These are phyloP conservation scores for Syrmaticus mikado DNA, from an alignment of 2,113 vertebrate genomes.

Conservation along the genomic window DNA sequence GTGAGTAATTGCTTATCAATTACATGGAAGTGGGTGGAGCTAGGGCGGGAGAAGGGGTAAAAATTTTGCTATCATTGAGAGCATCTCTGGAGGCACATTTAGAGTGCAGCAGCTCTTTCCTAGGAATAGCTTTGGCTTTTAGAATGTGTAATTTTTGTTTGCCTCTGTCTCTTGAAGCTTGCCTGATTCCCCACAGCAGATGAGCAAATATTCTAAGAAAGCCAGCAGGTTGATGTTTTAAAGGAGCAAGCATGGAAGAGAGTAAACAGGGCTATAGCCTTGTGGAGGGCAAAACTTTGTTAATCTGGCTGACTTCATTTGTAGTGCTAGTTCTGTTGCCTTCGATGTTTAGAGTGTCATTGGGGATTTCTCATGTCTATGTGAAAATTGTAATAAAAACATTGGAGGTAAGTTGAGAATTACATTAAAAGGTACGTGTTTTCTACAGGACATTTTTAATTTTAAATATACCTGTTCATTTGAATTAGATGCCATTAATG, in stretches of 20 bases:
- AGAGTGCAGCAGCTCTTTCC: background rate
- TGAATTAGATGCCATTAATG: background rate
- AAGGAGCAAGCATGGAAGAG: slow-evolving; percentile 51
- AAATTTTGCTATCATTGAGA: background rate
- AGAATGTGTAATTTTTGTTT: background rate
- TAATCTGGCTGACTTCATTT: background rate
- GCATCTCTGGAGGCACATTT: background rate
- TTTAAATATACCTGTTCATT: background rate
- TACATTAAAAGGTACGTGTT: background rate
- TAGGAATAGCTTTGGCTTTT: background rate
- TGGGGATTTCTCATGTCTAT: slow-evolving; percentile 56
- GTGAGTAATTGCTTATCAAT: slow-evolving; percentile 30
- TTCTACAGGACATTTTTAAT: background rate
- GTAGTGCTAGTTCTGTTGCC: slow-evolving; percentile 34
- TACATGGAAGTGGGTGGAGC: slow-evolving; percentile 26
- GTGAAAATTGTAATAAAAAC: slow-evolving; percentile 37
- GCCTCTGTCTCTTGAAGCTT: background rate
- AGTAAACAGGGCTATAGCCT: background rate
- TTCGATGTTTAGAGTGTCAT: slow-evolving; percentile 14
- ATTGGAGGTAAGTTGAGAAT: slow-evolving; percentile 57
- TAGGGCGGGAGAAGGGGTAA: background rate
- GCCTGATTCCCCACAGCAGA: background rate
- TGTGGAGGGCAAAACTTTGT: background rate
- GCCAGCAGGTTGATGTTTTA: background rate
- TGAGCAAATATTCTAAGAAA: background rate